These are phyloP conservation scores for Rhynchophorus ferrugineus DNA, from an alignment of 1,140 invertebrate species.

Conservation along the genomic window DNA sequence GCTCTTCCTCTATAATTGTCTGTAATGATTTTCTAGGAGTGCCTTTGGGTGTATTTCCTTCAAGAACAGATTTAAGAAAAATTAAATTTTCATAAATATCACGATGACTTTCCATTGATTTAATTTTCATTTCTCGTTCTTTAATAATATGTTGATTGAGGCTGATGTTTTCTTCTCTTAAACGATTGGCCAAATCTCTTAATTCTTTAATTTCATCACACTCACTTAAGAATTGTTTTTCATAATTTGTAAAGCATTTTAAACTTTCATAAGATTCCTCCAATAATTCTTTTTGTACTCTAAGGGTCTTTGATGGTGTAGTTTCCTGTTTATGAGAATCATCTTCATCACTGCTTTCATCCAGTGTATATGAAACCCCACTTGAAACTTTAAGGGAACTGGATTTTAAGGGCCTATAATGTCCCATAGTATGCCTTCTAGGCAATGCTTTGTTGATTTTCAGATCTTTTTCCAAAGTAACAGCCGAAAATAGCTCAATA, in stretches of 20 bases:
- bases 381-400: neutral
- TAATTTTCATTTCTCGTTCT: neutral
- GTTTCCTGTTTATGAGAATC: neutral
- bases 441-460: neutral
- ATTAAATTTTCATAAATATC: slow-evolving; percentile 1
- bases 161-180: slow-evolving; percentile 10
- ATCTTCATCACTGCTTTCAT: neutral
- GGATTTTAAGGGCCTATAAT: neutral
- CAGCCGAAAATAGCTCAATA: slow-evolving; percentile 7
- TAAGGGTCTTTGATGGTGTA: slow-evolving; percentile 14
- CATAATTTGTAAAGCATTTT: slow-evolving; percentile 20
- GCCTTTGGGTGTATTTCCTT: neutral
- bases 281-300: slow-evolving; percentile 11
- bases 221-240: slow-evolving; percentile 11
- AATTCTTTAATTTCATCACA: slow-evolving; percentile 7
- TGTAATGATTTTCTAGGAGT: neutral
- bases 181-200: neutral
- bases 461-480: neutral
- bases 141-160: slow-evolving; percentile 3
- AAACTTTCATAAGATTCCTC: slow-evolving; percentile 19
- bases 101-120: neutral
- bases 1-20: slow-evolving; percentile 1
- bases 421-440: slow-evolving; percentile 11
- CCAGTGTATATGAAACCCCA: neutral
- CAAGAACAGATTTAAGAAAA: slow-evolving; percentile 2